Base-by-base conservation (phyloP, 2,888 invertebrate genomes). In the Scaeva pyrastri region DNA sequence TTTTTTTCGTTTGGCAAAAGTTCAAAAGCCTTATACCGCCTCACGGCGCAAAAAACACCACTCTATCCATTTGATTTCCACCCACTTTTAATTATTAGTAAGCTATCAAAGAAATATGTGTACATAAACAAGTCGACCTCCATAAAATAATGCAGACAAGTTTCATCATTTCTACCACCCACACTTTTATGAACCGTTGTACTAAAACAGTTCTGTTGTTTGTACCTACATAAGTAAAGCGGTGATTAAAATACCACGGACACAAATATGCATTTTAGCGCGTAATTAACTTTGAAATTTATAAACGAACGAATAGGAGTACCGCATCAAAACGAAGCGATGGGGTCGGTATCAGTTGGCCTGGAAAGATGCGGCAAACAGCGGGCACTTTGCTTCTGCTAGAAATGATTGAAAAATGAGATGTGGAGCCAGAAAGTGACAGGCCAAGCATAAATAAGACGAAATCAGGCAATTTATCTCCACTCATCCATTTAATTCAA, bases 391-490 rank as follows among this genome's bases (percentile, higher is more conserved):
- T n/a, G 36, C 21, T 2, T 16, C 21, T 52, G 50, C 52, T 52
- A 43, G 66, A 41, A 60, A 55, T 80, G 80, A 85, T 85, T 85
- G 80, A 80, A 76, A 85, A 85, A 80, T 80, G 71, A 85, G 70
- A 73, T 72, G 80, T 68, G 80, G 55, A 62, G 41, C 80, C 66
- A 72, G 66, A 76, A 76, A 80, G 75, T 85, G 85, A 85, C 80
- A 85, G 58, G 75, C 80, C 71, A 52, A 62, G 72, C 80, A 85
- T 85, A 85, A 80, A 80, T 85, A 80, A 85, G 85, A 85, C 75
- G 76, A 85, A 85, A 85, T 71, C 80, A 85, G 80, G 80, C 85
- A 85, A 85, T 85, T 85, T 85, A 85, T 85, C 80, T 85, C 76
- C 85, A 72, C 80, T 85, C 85, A 80, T 68, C 80, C 85, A 62